Evolutionary conservation across 2,888 invertebrate genomes (phyloP), one percentile per base, ranked within the genome.

Genomic region (Drosophila ustulata): DNA sequence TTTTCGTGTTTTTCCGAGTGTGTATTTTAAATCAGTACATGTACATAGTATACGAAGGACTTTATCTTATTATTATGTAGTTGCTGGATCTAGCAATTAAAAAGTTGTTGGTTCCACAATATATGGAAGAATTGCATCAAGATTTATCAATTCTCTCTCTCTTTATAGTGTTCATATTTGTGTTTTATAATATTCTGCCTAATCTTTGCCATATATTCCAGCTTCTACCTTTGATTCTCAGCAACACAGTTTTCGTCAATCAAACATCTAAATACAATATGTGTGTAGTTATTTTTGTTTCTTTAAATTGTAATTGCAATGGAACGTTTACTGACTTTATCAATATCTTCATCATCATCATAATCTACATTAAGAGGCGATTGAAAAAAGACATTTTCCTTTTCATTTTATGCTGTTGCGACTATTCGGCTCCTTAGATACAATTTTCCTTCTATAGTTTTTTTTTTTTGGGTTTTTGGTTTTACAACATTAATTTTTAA

Each of bases 401-500:
- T 71, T 59, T 51, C 34, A 6, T 57, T 68, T 67, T 73, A 63
- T 71, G 78, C 78, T 80, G 63, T 75, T 75, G 66, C 81, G 65
- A 59, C 73, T 52, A 45, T 57, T 74, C 74, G 65, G 64, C 56
- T 71, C 51, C 57, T 67, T 56, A 50, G 47, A 68, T 68, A 64
- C 67, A 74, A 51, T 65, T 69, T 58, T 46, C 62, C 51, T 63
- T 65, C 64, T 69, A 65, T 43, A 43, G 59, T 55, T 69, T 55
- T 61, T 37, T 61, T 37, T 61, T 55, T 58, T 65, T 68, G 77
- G 82, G 73, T 81, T 89, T 82, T 85, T 86, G 86, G 86, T 75
- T 79, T 83, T 83, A 89, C 86, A 89, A 87, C 80, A 87, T 83
- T 88, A 78, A 85, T 86, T 84, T 82, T 86, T 84, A 87, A 89